Evolutionary conservation across 2,888 invertebrate genomes (phyloP), one percentile per base, ranked within the genome.

Genomic region (Euplagia quadripunctaria): DNA sequence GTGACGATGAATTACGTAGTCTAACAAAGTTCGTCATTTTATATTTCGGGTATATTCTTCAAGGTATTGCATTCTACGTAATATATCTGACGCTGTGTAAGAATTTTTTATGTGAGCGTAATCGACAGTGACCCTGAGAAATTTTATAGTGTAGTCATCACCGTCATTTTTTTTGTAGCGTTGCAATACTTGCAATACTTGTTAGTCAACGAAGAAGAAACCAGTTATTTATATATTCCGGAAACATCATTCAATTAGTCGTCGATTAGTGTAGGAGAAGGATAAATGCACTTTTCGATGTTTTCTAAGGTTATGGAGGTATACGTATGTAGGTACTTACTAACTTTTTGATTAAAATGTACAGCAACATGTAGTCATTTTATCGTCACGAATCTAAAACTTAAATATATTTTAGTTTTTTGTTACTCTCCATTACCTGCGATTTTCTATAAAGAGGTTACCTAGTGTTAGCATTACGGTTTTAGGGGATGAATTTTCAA

Each of bases 91-190:
- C 68, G 72, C 68, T 49, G 55, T 72, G 65, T 82, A 74, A 72
- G 75, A 74, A 61, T 64, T 58, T 55, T 73, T 71, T 69, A 31
- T 41, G 66, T 43, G 17, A 66, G 51, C 58, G 76, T 71, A 74
- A 65, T 58, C 41, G 46, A 68, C 68, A 71, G 65, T 81, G 82
- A 81, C 83, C 83, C 72, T 83, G 82, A 82, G 58, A 78, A 83
- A 79, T 79, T 68, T 20, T 75, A 31, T 31, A 31, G 79, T 75
- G 72, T 74, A 70, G 67, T 70, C 71, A 73, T 75, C 75, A 67
- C 58, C 68, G 31, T 61, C 31, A 20, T 61, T 61, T 65, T 77
- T 78, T 71, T 74, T 78, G 75, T 75, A 58, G 68, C 55, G 74
- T 76, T 79, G 64, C 71, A 80, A 68, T 68, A n/a, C 55, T 43